A percentile compares a stretch with the other conserved stretches of the same genome.
These are phyloP conservation scores for Scalopus aquaticus DNA, from an alignment of 2,113 vertebrate species.

Conservation along the genomic window DNA sequence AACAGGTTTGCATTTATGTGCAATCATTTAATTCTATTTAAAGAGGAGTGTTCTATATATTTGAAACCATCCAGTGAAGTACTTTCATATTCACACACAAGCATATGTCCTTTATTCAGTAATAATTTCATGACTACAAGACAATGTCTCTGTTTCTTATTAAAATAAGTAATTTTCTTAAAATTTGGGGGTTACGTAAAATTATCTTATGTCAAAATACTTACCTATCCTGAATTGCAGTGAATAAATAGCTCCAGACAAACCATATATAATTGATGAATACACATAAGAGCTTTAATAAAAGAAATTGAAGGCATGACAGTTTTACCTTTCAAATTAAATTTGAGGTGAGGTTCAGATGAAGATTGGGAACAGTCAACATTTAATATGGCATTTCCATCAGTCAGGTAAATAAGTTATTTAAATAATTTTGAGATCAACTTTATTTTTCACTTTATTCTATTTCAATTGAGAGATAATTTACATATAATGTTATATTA, in stretches of 20 bases:
- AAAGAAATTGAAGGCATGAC: background rate
- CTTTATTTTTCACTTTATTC: background rate
- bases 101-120: constrained; percentile 8
- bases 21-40: constrained; percentile 47
- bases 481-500: background rate
- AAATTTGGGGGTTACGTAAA: background rate
- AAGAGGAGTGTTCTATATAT: constrained; percentile 19
- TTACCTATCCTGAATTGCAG: background rate
- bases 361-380: background rate
- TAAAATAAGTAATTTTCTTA: constrained; percentile 24
- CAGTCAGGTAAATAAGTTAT: background rate
- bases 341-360: background rate
- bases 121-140: constrained; percentile 21
- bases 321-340: background rate
- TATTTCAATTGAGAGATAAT: background rate
- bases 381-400: background rate
- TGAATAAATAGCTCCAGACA: background rate
- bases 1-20: constrained; percentile 21
- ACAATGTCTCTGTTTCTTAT: background rate
- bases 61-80: constrained; percentile 48
- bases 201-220: constrained; percentile 31
- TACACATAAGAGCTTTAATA: background rate
- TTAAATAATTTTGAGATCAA: background rate
- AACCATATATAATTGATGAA: background rate
- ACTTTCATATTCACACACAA: background rate